Evolutionary conservation across 37 sponge, comb jelly and placozoan genomes (phyloP).

Genomic region (Bolinopsis microptera): DNA sequence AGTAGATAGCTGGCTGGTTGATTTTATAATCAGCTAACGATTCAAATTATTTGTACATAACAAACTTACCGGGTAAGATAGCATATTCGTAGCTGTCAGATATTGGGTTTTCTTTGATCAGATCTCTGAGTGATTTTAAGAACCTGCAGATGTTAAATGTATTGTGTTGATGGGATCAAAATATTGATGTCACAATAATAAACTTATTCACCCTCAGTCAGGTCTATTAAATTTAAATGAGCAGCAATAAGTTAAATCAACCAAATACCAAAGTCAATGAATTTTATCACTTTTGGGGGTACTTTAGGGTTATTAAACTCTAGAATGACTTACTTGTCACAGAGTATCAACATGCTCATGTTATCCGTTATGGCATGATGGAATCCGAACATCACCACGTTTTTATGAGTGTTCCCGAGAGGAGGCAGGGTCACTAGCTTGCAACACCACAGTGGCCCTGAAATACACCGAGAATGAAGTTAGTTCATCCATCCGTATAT

Average conservation of each 20-base stretch:
- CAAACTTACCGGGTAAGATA: neutral
- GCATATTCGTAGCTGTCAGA: slow-evolving; percentile 18
- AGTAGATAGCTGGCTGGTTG: too few species aligned
- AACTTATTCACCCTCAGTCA: too few species aligned
- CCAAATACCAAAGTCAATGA: too few species aligned
- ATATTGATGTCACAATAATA: too few species aligned
- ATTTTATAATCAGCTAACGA: too few species aligned
- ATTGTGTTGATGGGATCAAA: neutral
- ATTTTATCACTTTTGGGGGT: too few species aligned
- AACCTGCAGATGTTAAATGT: neutral
- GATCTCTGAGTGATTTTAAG: neutral
- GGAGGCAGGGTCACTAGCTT: neutral
- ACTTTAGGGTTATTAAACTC: too few species aligned
- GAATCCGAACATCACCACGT: slow-evolving; percentile 22
- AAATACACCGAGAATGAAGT: too few species aligned
- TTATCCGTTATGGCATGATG: slow-evolving; percentile 12
- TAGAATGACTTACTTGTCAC: slow-evolving; percentile 36
- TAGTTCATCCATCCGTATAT: too few species aligned
- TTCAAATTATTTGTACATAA: too few species aligned
- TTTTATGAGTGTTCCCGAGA: slow-evolving; percentile 19
- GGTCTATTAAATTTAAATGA: too few species aligned
- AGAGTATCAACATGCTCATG: slow-evolving; percentile 14
- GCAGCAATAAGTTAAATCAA: too few species aligned
- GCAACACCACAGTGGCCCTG: slow-evolving; percentile 40
- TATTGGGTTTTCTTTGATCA: slow-evolving; percentile 10